Percentiles rank a stretch among this genome's conserved stretches.
Evolutionary conservation across 2,113 vertebrate species (phyloP).

Genomic region (Pelvicachromis taeniatus): DNA sequence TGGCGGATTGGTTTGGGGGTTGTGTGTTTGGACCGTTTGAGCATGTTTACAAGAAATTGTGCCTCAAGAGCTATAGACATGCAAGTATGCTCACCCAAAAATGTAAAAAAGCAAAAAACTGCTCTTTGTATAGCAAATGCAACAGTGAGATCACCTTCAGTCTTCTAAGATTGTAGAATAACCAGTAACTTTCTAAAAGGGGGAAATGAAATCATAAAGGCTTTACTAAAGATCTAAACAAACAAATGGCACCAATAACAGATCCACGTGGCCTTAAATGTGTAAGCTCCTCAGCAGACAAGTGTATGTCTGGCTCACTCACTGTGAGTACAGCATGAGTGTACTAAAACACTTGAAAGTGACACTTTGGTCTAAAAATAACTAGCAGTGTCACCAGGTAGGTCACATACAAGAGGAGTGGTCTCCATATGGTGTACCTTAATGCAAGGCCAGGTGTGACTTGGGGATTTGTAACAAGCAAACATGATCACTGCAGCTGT

Average conservation of each 20-base stretch:
- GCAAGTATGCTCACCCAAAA: neutral
- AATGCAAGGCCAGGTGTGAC: neutral
- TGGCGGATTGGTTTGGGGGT: slow-evolving; percentile 29
- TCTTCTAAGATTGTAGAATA: neutral
- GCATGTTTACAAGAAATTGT: slow-evolving; percentile 26
- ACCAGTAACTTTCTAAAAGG: neutral
- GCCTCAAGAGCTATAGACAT: neutral
- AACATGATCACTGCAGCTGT: neutral
- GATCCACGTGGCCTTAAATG: neutral
- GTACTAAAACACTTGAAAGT: neutral
- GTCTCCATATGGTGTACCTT: neutral
- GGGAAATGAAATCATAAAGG: neutral
- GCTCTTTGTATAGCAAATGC: neutral
- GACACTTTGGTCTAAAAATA: neutral
- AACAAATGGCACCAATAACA: neutral
- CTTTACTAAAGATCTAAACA: neutral
- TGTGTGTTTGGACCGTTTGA: slow-evolving; percentile 36
- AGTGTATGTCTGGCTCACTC: neutral
- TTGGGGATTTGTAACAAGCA: neutral
- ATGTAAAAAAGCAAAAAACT: neutral
- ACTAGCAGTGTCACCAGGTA: neutral
- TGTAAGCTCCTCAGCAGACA: neutral
- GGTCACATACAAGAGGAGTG: neutral
- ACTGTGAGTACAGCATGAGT: neutral
- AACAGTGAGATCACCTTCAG: neutral